These are phyloP conservation scores for Trichopria drosophilae DNA, from an alignment of 2,888 invertebrate genomes.

Conservation along the genomic window DNA sequence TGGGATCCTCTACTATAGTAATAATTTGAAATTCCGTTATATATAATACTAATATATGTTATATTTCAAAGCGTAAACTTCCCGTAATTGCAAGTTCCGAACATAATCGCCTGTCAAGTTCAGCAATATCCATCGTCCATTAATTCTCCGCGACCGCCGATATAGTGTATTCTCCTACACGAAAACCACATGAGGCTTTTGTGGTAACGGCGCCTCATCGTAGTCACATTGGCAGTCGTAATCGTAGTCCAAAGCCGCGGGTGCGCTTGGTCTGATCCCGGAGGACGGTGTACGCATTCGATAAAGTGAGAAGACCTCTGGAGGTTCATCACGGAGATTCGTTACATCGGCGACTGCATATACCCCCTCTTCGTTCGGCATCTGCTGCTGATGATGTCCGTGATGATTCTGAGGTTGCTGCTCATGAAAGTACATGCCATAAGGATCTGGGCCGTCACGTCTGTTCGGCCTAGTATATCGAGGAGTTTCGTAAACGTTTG, in stretches of 20 bases:
- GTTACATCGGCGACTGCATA: slow-evolving; percentile 55
- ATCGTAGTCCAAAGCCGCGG: slow-evolving; percentile 44
- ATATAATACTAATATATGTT: too few relatives aligned
- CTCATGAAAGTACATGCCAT: slow-evolving; percentile 22
- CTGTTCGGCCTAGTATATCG: slow-evolving; percentile 40
- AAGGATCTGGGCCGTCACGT: slow-evolving; percentile 30
- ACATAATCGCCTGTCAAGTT: too few relatives aligned
- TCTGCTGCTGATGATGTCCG: slow-evolving; percentile 2
- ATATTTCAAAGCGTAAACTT: too few relatives aligned
- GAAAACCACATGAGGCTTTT: slow-evolving; percentile 56
- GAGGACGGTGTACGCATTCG: slow-evolving; percentile 37
- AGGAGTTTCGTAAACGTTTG: slow-evolving; percentile 52
- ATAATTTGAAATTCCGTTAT: too few relatives aligned
- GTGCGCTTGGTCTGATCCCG: slow-evolving; percentile 34
- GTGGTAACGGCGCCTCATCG: slow-evolving; percentile 44
- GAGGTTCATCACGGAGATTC: slow-evolving; percentile 46
- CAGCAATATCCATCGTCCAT: too few relatives aligned
- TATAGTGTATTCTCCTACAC: slow-evolving; percentile 41
- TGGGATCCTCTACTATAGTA: too few relatives aligned
- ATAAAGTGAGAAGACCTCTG: slow-evolving; percentile 51
- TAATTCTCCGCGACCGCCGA: too few relatives aligned
- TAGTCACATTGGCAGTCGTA: slow-evolving; percentile 52
- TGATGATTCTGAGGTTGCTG: slow-evolving; percentile 20
- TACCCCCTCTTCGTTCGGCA: slow-evolving; percentile 42
- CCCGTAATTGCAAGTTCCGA: too few relatives aligned